Base-by-base conservation (phyloP, 2,113 vertebrate genomes). In the Cettia cetti region DNA sequence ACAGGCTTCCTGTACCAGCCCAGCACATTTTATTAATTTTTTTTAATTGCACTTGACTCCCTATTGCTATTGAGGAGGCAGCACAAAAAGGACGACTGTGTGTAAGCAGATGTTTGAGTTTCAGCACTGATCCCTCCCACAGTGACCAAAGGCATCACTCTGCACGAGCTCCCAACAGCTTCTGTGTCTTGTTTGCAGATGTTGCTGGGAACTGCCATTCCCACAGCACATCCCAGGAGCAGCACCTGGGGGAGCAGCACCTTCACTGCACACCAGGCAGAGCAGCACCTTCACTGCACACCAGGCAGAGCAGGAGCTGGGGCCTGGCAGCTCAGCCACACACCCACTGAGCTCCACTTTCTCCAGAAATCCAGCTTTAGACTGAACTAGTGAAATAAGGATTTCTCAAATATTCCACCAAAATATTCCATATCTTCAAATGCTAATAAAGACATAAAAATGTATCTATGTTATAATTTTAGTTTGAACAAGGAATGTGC, bases 51-150 rank as follows among this genome's bases (percentile, higher is more conserved):
- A 59, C 53, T 79, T 70, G 30, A 83, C 24, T 65, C 37, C 72
- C 79, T 50, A 9, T 66, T 26, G 85, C 81, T 74, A 71, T 13
- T 61, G 86, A 74, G 35, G 82, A 81, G 86, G 93, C 31, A 86
- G 80, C 84, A 94, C 86, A 82, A 92, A 89, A 94, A 91, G 44
- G 91, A 45, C 79, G 89, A 88, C 44, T 23, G 50, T 86, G 75
- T 81, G 65, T 42, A 44, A 14, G 69, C 68, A 77, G 74, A 89
- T 68, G 50, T 59, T 81, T 53, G 33, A 40, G 28, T 56, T 70
- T 22, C 63, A 82, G 65, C 78, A 88, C 9, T 6, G 40, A 80
- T 78, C 85, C 83, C 66, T 47, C 13, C 6, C 50, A 19, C 71
- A 31, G 33, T 18, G 26, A 27, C 42, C 65, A 63, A 82, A 68